These are phyloP conservation scores for Alca torda DNA, from an alignment of 2,797 vertebrate genomes.

Conservation along the genomic window DNA sequence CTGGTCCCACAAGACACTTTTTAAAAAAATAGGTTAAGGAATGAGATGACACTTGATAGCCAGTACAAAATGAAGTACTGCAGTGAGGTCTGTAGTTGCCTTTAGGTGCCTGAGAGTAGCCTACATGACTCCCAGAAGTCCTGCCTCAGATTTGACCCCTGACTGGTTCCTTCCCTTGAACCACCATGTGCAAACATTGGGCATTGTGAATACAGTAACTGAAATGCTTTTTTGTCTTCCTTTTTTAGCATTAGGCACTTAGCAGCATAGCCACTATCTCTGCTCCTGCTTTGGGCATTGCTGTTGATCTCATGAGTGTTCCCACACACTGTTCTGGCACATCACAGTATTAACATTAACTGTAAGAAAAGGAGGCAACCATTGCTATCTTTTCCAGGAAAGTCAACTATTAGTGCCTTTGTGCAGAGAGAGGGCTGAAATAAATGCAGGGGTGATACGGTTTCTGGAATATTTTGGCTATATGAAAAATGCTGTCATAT, in stretches of 20 bases:
- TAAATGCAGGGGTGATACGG: neutral
- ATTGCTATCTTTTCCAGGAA: neutral
- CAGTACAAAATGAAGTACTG: neutral
- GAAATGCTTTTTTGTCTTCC: neutral
- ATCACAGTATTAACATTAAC: neutral
- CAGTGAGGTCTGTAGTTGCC: neutral
- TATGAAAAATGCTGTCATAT: neutral
- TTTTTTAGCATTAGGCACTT: neutral
- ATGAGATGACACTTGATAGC: neutral
- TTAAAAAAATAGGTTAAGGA: neutral
- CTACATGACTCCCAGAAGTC: neutral
- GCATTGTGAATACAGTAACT: rapidly evolving
- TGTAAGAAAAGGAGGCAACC: neutral
- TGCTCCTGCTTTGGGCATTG: neutral
- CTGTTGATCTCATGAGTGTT: neutral
- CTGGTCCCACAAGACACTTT: neutral
- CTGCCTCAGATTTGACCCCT: neutral
- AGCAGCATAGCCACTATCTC: neutral
- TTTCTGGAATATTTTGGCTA: neutral
- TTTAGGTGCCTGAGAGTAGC: neutral
- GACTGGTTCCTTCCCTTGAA: neutral
- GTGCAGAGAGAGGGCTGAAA: neutral
- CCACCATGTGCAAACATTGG: neutral
- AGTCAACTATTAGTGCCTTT: neutral
- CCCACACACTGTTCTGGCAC: neutral